phyloP scores from a whole-genome alignment of 1,140 invertebrate species.

The Dendroctonus valens region DNA sequence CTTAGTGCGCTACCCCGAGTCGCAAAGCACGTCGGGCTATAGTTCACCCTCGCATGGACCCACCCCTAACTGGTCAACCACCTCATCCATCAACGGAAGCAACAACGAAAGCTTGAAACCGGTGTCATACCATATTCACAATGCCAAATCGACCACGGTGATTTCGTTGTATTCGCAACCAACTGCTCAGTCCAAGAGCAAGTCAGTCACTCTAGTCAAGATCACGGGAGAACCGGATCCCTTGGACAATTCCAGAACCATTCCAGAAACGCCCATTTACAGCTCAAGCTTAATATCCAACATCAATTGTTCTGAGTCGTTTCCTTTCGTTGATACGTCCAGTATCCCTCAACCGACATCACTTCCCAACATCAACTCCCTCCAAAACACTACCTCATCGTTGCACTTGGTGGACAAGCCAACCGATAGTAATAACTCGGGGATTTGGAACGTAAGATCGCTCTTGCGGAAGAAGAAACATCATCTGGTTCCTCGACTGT shows the following conservation, averaged over 20 bases:
- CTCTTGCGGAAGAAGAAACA: slow-evolving; percentile 47
- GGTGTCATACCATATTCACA: slow-evolving; percentile 47
- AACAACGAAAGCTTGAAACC: slow-evolving; percentile 44
- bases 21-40: slow-evolving; percentile 53
- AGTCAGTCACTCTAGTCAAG: slow-evolving; percentile 49
- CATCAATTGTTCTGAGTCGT: background rate
- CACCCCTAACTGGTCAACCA: slow-evolving; percentile 48
- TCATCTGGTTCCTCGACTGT: slow-evolving; percentile 40
- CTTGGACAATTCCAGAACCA: slow-evolving; percentile 18
- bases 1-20: slow-evolving; percentile 46
- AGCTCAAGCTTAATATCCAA: slow-evolving; percentile 27
- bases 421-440: slow-evolving; percentile 5
- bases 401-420: background rate
- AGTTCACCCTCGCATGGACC: slow-evolving; percentile 49
- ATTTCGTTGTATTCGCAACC: slow-evolving; percentile 46
- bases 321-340: background rate
- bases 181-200: slow-evolving; percentile 39
- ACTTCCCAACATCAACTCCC: background rate
- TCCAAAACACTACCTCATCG: background rate
- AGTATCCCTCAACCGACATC: background rate
- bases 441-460: slow-evolving; percentile 47
- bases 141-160: slow-evolving; percentile 47
- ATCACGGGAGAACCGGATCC: slow-evolving; percentile 40
- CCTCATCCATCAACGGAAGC: slow-evolving; percentile 48
- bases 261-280: slow-evolving; percentile 20